Percentiles rank a stretch among this genome's conserved stretches.
Conservation (phyloP, 2,113 vertebrate species). For the Forbesichthys agassizii region DNA sequence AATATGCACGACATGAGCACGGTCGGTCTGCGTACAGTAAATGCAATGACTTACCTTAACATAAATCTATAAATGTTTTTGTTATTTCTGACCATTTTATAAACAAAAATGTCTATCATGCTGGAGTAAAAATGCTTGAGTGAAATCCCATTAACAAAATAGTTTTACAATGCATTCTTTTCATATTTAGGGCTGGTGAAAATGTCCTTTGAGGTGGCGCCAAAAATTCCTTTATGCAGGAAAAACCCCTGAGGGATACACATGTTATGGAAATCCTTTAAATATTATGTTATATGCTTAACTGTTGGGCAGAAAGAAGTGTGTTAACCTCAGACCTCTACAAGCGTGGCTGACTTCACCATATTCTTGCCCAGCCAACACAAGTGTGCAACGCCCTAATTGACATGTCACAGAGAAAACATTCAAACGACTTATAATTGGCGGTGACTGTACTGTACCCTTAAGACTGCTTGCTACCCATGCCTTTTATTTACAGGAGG, state of each 20-base stretch:
- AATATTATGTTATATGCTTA: neutral
- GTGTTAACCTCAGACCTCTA: neutral
- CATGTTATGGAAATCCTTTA: neutral
- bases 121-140: no score
- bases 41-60: no score
- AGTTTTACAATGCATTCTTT: no score
- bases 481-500: conserved; percentile 61
- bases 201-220: no score
- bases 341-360: neutral
- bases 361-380: conserved; percentile 18
- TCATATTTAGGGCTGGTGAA: no score
- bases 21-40: no score
- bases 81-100: no score
- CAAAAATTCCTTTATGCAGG: no score
- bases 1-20: no score
- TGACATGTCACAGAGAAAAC: conserved; percentile 73
- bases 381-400: conserved; percentile 60
- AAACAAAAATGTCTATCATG: no score
- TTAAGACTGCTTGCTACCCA: conserved; percentile 53
- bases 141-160: no score
- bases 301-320: neutral
- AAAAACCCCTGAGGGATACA: neutral
- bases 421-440: conserved; percentile 78
- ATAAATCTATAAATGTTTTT: no score
- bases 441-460: conserved; percentile 23